A percentile compares a stretch with the other conserved stretches of the same genome.
phyloP scores from a whole-genome alignment of 2,888 invertebrate genomes.

The Flexamia atlantica region DNA sequence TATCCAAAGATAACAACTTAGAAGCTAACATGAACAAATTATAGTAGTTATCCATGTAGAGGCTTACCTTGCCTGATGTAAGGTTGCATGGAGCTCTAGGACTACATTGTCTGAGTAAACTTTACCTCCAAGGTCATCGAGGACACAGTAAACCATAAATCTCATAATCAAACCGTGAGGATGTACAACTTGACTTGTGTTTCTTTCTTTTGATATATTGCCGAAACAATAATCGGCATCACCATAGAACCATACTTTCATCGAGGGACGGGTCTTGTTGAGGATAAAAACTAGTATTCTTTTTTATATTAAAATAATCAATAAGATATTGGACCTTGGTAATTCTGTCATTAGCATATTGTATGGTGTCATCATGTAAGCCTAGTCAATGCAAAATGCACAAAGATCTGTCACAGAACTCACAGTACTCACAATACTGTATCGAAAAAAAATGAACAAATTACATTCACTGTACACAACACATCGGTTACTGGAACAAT shows the following conservation, averaged over 20 bases:
- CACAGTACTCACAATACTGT: conserved; percentile 5
- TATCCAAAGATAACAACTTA: neutral
- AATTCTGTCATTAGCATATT: neutral
- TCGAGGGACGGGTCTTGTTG: conserved; percentile 4
- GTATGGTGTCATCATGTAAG: neutral
- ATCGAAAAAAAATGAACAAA: no score
- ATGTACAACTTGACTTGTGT: conserved; percentile 19
- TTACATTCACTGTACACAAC: no score
- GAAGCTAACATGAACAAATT: conserved; percentile 3
- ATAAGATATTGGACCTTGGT: neutral
- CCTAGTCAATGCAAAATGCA: neutral
- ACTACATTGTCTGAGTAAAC: conserved; percentile 29
- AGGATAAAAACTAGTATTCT: neutral
- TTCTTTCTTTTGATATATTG: conserved; percentile 43
- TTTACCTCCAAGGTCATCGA: conserved; percentile 15
- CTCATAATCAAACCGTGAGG: conserved; percentile 24
- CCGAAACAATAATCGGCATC: conserved; percentile 26
- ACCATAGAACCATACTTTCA: conserved; percentile 27
- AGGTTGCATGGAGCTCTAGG: neutral
- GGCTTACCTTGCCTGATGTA: neutral
- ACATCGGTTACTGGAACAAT: no score
- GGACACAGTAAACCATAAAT: conserved; percentile 21
- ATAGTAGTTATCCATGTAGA: conserved; percentile 55
- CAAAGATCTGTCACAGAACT: neutral
- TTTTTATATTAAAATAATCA: conserved; percentile 40